Evolutionary conservation across 2,888 invertebrate genomes (phyloP).

Genomic region (Metallyticus violacea): DNA sequence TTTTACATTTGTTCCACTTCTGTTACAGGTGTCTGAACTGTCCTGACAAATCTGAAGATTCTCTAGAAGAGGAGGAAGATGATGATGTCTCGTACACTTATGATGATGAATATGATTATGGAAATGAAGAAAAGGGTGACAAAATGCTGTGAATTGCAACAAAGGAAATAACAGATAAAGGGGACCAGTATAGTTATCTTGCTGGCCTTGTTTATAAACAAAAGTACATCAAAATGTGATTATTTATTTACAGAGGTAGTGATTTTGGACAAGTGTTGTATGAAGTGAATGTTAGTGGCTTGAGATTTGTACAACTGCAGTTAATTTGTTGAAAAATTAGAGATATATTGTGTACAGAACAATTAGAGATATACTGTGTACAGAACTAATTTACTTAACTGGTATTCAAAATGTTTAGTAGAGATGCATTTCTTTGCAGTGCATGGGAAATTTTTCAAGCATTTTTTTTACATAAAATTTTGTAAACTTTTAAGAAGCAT

Average conservation of each 20-base stretch:
- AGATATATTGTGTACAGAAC: no score
- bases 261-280: not conserved
- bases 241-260: not conserved
- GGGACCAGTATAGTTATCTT: no score
- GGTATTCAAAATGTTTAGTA: no score
- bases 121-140: not conserved
- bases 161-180: no score
- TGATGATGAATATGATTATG: conserved; percentile 12
- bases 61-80: not conserved
- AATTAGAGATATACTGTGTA: no score
- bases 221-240: not conserved
- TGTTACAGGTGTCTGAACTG: conserved; percentile 17
- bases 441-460: no score
- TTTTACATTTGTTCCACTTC: not conserved
- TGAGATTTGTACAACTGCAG: no score
- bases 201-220: not conserved
- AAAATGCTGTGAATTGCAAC: not conserved
- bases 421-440: no score
- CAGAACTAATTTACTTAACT: no score
- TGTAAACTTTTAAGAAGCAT: no score
- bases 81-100: not conserved
- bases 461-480: no score
- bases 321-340: no score
- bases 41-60: not conserved
- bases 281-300: not conserved